phyloP scores from a whole-genome alignment of 2,797 vertebrate genomes.

The Sardinella longiceps region DNA sequence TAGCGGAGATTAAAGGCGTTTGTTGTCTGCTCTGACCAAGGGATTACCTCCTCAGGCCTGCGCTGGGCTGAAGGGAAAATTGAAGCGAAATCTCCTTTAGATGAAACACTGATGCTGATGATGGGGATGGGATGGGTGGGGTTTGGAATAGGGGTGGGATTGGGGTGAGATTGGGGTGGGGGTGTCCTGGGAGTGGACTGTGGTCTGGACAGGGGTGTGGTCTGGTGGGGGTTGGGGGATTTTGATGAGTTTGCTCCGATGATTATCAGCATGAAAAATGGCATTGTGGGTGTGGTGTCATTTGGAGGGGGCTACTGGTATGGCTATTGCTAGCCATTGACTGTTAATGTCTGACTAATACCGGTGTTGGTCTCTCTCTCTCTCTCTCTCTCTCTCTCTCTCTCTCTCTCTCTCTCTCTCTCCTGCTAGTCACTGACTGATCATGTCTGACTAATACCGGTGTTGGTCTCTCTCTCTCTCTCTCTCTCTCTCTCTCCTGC shows the following conservation, averaged over 20 bases:
- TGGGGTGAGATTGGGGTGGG: conserved; percentile 16
- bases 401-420: no score
- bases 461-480: no score
- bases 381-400: no score
- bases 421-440: no score
- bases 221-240: background rate
- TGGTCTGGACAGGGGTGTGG: background rate
- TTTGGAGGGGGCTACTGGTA: background rate
- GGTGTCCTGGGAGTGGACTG: background rate
- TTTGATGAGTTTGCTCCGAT: conserved; percentile 28
- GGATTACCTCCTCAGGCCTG: conserved; percentile 61
- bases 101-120: conserved; percentile 27
- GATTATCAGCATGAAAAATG: conserved; percentile 30
- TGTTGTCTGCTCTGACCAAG: conserved; percentile 60
- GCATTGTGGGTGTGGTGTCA: background rate
- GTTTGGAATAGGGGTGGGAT: no score
- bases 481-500: no score
- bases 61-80: conserved; percentile 34
- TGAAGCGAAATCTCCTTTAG: conserved; percentile 46
- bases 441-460: background rate
- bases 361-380: no score
- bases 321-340: background rate
- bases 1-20: conserved; percentile 68
- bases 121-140: background rate
- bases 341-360: background rate